Evolutionary conservation across 2,797 vertebrate species (phyloP).

Genomic region (Ara ararauna): DNA sequence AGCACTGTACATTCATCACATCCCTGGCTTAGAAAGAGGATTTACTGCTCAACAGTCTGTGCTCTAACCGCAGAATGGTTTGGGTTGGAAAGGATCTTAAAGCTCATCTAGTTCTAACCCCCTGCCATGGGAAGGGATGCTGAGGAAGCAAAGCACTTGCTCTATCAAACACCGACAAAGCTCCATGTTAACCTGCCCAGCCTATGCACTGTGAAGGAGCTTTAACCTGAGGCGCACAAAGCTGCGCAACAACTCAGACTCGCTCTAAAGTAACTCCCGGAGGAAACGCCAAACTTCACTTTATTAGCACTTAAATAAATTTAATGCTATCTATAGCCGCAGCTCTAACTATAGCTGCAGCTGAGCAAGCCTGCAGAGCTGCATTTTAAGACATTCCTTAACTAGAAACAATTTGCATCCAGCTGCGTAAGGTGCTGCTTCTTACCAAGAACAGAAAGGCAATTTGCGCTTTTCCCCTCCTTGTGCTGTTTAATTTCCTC

Average conservation of each 20-base stretch:
- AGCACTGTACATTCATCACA: neutral
- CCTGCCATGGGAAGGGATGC: neutral
- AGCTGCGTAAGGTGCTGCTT: conserved; percentile 44
- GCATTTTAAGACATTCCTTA: conserved; percentile 55
- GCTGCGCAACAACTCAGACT: conserved; percentile 24
- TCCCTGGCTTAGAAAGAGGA: neutral
- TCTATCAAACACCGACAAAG: neutral
- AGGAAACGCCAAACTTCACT: conserved; percentile 43
- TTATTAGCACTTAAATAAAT: conserved; percentile 58
- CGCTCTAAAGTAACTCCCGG: conserved; percentile 5
- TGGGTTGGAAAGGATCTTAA: neutral
- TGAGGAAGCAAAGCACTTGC: neutral
- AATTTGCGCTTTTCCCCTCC: neutral
- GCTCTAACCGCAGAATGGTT: neutral
- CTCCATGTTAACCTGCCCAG: neutral
- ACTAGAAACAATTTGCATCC: conserved; percentile 65
- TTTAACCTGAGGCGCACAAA: neutral
- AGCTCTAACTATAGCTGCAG: conserved; percentile 52
- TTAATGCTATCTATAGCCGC: conserved; percentile 53
- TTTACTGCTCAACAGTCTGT: neutral
- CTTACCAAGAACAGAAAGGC: conserved; percentile 3
- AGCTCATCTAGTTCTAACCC: neutral
- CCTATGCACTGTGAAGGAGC: neutral
- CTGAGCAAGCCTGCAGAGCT: conserved; percentile 40
- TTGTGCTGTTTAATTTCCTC: conserved; percentile 8